Base-by-base conservation (phyloP, 2,888 invertebrate species). In the Pachliopta kotzebuea region DNA sequence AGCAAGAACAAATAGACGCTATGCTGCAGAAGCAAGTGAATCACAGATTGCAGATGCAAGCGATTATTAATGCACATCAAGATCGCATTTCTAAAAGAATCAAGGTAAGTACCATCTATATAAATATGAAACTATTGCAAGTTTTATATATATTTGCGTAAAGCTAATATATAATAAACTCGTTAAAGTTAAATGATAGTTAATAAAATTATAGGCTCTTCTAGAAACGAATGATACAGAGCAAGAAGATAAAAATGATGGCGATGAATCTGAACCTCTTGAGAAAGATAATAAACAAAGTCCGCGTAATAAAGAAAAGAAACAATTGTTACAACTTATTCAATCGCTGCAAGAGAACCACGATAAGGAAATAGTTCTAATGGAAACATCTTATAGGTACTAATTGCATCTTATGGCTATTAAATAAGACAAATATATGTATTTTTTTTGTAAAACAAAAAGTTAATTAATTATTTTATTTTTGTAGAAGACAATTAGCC, bases 371-470 rank as follows among this genome's bases (percentile, higher is more conserved):
- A 88, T 93, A 50, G 93, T 94, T 77, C 77, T 94, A 49, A 88
- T 94, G 88, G 94, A 94, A 76, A 93, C 93, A 65, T 94, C 94
- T 0, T 94, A 94, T 70, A 93, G 94, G 94, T 93, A 81, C 60
- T 37, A 37, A 14, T 3, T 26, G 26, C 26, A 26, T 26, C 26
- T 26, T 6, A 26, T 26, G 6, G 26, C 4, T 26, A 26, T 6
- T 26, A 26, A 26, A n/a, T 31, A 31, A 31, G 8, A 8, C 9
- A 31, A 31, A 1, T 31, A 31, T 45, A 45, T n/a, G 18, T 14
- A 18, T 11, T 45, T 45, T 45, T 45, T 45, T 18, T 18, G 18
- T n/a, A 45, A 45, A 45, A 45, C 2, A 45, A n/a, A 18, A 18
- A 45, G 18, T n/a, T 49, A 20, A 20, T 20, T 49, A 45, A 6